Base-by-base conservation (phyloP, 1,140 invertebrate species). In the Leptopilina clavipes region DNA sequence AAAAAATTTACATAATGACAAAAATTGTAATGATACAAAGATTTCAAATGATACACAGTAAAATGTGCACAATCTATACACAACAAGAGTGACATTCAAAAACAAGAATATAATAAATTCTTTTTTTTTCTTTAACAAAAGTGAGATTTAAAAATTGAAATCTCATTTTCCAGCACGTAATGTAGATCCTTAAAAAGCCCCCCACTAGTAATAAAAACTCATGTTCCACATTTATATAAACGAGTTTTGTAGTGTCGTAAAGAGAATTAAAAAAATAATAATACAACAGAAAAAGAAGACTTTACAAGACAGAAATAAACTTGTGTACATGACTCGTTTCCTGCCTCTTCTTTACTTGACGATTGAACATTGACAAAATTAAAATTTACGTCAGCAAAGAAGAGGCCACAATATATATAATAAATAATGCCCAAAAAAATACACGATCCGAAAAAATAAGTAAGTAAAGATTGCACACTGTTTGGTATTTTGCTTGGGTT, bases 21-120 rank as follows among this genome's bases (percentile, higher is more conserved):
- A 52, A 76, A 48, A 85, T 40, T 79, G 77, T 74, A 76, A 71
- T 83, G 79, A 81, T 87, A 85, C 84, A 85, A 80, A 79, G 81
- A 83, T 82, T 75, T 82, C 78, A 78, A 80, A 80, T 80, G 75
- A 82, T 84, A 84, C 78, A 85, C 79, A 80, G 73, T 48, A 75
- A 80, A 31, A 84, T 83, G 85, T 87, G 85, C 86, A 87, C 59
- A 82, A 84, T 85, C 85, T 87, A 85, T 88, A 88, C 85, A 88
- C 85, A 84, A 82, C 81, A 83, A 83, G 79, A 83, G 82, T 79
- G 56, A 19, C 56, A 65, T 65, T 65, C 56, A 65, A 65, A 40
- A 65, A 65, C 56, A 65, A 65, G 59, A 65, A 65, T 65, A 65
- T 65, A 65, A 65, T 65, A 65, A 31, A 65, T 65, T 65, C 14